These are phyloP conservation scores for Mylabris phalerata DNA, from an alignment of 1,140 invertebrate genomes.

Conservation along the genomic window DNA sequence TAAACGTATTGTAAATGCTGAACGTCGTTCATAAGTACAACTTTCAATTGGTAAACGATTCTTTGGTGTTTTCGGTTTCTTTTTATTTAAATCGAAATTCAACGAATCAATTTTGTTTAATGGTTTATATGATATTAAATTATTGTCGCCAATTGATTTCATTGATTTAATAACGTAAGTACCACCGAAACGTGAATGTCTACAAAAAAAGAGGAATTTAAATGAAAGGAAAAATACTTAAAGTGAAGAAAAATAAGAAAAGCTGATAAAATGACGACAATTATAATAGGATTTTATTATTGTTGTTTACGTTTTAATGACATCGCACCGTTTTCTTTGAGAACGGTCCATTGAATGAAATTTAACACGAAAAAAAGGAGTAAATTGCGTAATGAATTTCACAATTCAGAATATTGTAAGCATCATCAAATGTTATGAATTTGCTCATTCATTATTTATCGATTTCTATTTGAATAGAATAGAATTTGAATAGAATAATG, in stretches of 20 bases:
- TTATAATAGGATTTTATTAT: not conserved
- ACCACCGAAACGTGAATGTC: slow-evolving; percentile 89
- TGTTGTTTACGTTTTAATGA: too few relatives aligned
- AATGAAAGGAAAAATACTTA: not conserved
- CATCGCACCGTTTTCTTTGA: too few relatives aligned
- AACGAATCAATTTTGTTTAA: slow-evolving; percentile 66
- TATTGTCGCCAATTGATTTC: slow-evolving; percentile 87
- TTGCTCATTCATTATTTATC: too few relatives aligned
- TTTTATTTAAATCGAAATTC: slow-evolving; percentile 71
- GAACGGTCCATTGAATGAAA: too few relatives aligned
- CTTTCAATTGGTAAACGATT: slow-evolving; percentile 57
- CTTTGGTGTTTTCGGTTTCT: slow-evolving; percentile 56
- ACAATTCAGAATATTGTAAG: too few relatives aligned
- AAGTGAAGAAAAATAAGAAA: too few relatives aligned
- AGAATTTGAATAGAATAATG: too few relatives aligned
- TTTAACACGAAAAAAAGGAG: too few relatives aligned
- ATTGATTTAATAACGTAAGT: slow-evolving; percentile 88
- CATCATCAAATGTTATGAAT: too few relatives aligned
- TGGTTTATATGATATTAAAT: slow-evolving; percentile 83
- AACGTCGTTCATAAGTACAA: slow-evolving; percentile 54
- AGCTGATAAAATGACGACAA: not conserved
- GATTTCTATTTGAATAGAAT: too few relatives aligned
- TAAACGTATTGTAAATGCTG: slow-evolving; percentile 72
- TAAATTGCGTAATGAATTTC: too few relatives aligned
- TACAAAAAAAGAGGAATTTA: slow-evolving; percentile 34